These are phyloP conservation scores for Heteromormyrus szaboi DNA, from an alignment of 2,797 vertebrate genomes.

Conservation along the genomic window DNA sequence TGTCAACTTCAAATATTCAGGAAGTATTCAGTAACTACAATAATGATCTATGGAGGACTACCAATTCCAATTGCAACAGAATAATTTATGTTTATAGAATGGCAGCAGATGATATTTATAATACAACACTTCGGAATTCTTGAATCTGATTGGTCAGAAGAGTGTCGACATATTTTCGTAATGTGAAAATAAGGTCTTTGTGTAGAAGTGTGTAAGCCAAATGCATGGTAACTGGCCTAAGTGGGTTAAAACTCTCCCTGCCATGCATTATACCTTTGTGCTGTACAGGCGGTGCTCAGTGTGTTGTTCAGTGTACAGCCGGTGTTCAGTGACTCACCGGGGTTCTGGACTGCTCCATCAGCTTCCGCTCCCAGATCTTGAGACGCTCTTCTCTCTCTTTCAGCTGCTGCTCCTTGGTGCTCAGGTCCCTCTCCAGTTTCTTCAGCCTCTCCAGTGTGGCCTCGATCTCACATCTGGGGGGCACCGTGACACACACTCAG, in stretches of 20 bases:
- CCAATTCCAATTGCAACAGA: neutral
- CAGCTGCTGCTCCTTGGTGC: constrained; percentile 93
- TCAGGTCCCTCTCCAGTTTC: constrained; percentile 95
- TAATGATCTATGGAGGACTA: neutral
- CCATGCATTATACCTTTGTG: neutral
- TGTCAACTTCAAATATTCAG: neutral
- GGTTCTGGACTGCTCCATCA: constrained; percentile 89
- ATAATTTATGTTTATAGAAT: neutral
- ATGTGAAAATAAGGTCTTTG: neutral
- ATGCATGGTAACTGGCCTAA: neutral
- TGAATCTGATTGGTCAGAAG: neutral
- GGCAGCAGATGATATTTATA: neutral
- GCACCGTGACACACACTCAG: neutral
- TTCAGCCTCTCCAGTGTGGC: constrained; percentile 93
- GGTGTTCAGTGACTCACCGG: constrained; percentile 73
- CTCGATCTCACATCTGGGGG: constrained; percentile 88
- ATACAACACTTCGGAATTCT: neutral
- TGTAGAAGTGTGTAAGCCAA: neutral
- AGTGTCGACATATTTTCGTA: neutral
- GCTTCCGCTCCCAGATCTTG: constrained; percentile 96
- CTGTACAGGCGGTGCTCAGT: neutral
- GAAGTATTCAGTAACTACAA: neutral
- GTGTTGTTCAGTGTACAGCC: neutral
- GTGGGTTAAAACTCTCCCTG: neutral
- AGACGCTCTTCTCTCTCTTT: constrained; percentile 87